Base-by-base conservation (phyloP, 1,140 invertebrate species). In the Drosophila asahinai region DNA sequence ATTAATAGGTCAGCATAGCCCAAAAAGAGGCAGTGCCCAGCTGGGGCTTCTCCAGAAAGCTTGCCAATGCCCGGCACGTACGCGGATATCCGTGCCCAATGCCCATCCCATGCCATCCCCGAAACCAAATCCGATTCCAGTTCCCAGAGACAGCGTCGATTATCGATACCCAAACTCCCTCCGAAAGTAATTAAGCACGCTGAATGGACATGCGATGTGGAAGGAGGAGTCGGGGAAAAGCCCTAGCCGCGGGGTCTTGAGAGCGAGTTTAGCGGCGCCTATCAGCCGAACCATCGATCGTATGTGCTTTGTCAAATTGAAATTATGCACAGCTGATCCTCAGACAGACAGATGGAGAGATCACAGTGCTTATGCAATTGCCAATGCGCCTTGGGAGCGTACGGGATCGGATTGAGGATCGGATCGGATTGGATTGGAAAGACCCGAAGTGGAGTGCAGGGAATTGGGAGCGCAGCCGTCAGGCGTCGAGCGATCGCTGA, bases 251-350 rank as follows among this genome's bases (percentile, higher is more conserved):
- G 64, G 80, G 84, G 80, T 71, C 47, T 38, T 65, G 25, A n/a
- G 64, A 76, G 43, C 51, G 54, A 79, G 74, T 79, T 65, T 71
- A 77, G 71, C 67, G 81, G 77, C 77, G 82, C 84, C 84, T 89
- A 89, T 86, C 80, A 86, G 61, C 76, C 43, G 45, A 62, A 52
- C 83, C 83, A 86, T 86, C 83, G 75, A 87, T 80, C 83, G 77
- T 89, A 80, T 87, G 84, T 87, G 83, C 82, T 86, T 75, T 84
- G 84, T 86, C 82, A 87, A 87, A 87, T 87, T 89, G 83, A 87
- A 87, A 87, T 87, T 87, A 87, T 87, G 84, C 83, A 87, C 83
- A 87, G 76, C 76, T 72, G 76, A 86, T 86, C 79, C 61, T 77
- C 77, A 68, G 80, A 49, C 74, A 57, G 78, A 77, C 83, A 87